Percentiles rank a stretch among this genome's conserved stretches.
These are phyloP conservation scores for Tyrannus savana DNA, from an alignment of 2,113 vertebrate genomes.

Conservation along the genomic window DNA sequence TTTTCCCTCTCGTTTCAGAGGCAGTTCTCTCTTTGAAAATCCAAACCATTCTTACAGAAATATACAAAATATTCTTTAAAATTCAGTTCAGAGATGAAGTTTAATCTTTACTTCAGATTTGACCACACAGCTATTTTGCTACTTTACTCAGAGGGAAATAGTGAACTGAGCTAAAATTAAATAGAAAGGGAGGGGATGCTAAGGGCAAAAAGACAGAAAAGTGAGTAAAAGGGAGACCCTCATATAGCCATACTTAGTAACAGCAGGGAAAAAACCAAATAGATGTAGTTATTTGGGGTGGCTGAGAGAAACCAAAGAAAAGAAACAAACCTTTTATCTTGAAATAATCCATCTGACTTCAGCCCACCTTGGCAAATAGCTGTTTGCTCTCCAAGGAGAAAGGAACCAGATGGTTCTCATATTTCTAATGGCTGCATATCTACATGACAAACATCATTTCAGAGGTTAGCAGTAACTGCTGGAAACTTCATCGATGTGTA, in stretches of 20 bases:
- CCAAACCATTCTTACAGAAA: not conserved
- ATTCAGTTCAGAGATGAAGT: not conserved
- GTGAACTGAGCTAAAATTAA: not conserved
- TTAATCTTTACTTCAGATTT: not conserved
- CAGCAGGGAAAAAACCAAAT: not conserved
- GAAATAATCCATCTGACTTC: slow-evolving; percentile 32
- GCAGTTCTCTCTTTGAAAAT: not conserved
- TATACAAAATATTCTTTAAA: not conserved
- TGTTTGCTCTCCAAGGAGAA: slow-evolving; percentile 25
- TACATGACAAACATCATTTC: slow-evolving; percentile 7
- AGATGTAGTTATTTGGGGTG: not conserved
- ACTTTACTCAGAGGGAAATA: not conserved
- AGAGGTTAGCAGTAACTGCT: not conserved
- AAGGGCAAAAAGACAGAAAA: not conserved
- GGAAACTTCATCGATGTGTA: not conserved
- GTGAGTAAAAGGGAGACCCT: not conserved
- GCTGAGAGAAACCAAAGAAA: not conserved
- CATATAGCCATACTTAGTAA: not conserved
- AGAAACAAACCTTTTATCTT: slow-evolving; percentile 38
- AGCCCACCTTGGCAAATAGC: slow-evolving; percentile 51
- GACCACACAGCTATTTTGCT: not conserved
- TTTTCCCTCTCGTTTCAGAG: not conserved
- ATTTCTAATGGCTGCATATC: slow-evolving; percentile 15
- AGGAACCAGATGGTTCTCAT: slow-evolving; percentile 52
- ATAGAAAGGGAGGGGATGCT: not conserved